These are phyloP conservation scores for Dendrocopos noguchii DNA, from an alignment of 2,113 vertebrate species.

Conservation along the genomic window DNA sequence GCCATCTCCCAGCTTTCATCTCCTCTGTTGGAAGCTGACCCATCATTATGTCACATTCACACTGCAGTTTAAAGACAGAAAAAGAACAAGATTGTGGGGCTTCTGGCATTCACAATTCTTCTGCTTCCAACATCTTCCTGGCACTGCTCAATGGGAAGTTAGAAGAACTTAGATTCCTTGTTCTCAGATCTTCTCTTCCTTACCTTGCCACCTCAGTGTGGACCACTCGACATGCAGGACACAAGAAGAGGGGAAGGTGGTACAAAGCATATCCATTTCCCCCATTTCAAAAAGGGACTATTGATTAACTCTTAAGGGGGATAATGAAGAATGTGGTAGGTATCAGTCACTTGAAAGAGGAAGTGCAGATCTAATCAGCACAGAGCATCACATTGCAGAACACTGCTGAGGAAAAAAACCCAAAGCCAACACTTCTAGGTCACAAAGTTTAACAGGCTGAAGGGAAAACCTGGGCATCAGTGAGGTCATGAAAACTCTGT, in stretches of 20 bases:
- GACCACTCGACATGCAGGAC: neutral
- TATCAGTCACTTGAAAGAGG: neutral
- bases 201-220: fast-evolving
- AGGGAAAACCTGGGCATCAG: neutral
- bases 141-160: neutral
- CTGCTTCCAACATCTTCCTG: neutral
- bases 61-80: neutral
- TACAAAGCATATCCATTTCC: neutral
- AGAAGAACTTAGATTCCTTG: neutral
- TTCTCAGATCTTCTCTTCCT: neutral
- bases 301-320: neutral
- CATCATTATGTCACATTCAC: neutral
- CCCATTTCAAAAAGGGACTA: neutral
- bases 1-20: neutral
- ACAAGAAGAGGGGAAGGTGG: neutral
- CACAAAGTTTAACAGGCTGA: neutral
- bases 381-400: neutral
- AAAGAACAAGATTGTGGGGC: neutral
- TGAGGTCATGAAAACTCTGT: neutral
- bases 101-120: neutral
- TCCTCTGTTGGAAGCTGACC: neutral
- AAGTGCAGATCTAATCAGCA: neutral
- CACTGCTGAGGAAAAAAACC: neutral
- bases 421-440: neutral
- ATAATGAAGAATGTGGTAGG: neutral